Evolutionary conservation across 2,888 invertebrate genomes (phyloP).

Genomic region (Nomada flava): DNA sequence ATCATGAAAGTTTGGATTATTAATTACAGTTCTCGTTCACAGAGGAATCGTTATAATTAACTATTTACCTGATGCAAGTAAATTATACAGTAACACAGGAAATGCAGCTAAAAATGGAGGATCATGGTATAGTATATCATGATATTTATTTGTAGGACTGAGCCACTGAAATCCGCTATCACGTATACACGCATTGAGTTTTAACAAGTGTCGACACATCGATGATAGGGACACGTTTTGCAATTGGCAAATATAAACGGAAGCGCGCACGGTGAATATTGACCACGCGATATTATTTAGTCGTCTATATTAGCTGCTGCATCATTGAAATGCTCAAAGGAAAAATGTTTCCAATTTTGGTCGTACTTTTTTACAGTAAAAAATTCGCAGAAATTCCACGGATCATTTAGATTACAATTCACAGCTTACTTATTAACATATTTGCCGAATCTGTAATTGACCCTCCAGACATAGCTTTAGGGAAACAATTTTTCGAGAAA

Average conservation of each 20-base stretch:
- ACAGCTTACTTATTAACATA: too few species aligned
- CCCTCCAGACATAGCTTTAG: too few species aligned
- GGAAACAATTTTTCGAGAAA: too few species aligned
- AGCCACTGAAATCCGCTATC: conserved; percentile 29
- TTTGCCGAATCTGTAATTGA: too few species aligned
- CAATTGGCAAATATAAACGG: conserved; percentile 26
- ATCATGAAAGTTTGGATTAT: too few species aligned
- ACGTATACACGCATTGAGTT: conserved; percentile 39
- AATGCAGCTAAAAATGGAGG: neutral
- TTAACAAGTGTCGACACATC: conserved; percentile 55
- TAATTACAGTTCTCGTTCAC: neutral
- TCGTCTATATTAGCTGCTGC: neutral
- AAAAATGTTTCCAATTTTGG: neutral
- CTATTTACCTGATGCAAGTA: neutral
- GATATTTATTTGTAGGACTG: conserved; percentile 16
- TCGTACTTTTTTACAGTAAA: too few species aligned
- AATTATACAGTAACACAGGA: neutral
- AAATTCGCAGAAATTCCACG: too few species aligned
- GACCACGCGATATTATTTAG: conserved; percentile 1
- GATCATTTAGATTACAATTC: too few species aligned
- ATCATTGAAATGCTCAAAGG: neutral
- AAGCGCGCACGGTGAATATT: conserved; percentile 16
- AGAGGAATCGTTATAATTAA: neutral
- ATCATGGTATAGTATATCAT: neutral
- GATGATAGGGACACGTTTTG: conserved; percentile 18